Evolutionary conservation across 2,888 invertebrate genomes (phyloP).

Genomic region (Syrphus vitripennis): DNA sequence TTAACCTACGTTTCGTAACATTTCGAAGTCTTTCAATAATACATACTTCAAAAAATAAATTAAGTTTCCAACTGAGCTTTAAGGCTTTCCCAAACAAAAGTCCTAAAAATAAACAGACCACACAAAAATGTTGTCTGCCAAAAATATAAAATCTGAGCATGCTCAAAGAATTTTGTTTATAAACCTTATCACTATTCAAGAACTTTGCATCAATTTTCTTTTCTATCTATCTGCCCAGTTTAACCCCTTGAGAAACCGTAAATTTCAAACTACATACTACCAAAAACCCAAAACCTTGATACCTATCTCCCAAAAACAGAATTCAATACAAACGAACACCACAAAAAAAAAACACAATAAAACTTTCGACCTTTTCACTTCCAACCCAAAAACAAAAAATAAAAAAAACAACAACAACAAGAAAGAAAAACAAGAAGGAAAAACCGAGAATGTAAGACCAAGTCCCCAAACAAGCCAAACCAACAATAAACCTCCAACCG

Average conservation of each 20-base stretch:
- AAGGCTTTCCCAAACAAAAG: no score
- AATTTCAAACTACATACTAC: neutral
- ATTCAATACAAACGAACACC: neutral
- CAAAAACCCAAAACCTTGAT: neutral
- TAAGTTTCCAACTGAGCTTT: no score
- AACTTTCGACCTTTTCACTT: constrained; percentile 49
- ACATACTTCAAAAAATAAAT: no score
- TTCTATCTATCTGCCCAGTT: no score
- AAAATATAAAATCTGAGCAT: no score
- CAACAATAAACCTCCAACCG: constrained; percentile 36
- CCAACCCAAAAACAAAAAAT: constrained; percentile 21
- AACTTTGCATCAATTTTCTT: no score
- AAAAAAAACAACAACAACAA: neutral
- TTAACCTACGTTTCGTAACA: no score
- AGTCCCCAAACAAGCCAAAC: constrained; percentile 27
- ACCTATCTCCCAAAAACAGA: neutral
- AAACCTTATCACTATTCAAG: no score
- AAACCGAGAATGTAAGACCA: constrained; percentile 21
- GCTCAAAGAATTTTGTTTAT: no score
- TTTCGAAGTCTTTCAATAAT: no score
- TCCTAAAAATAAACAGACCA: no score
- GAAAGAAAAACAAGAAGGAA: neutral
- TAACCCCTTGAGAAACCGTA: constrained; percentile 33
- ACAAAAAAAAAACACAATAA: constrained; percentile 29
- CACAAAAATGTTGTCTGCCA: no score